A percentile compares a stretch with the other conserved stretches of the same genome.
Conservation (phyloP, 2,797 vertebrate genomes). For the Myotis findleyi region DNA sequence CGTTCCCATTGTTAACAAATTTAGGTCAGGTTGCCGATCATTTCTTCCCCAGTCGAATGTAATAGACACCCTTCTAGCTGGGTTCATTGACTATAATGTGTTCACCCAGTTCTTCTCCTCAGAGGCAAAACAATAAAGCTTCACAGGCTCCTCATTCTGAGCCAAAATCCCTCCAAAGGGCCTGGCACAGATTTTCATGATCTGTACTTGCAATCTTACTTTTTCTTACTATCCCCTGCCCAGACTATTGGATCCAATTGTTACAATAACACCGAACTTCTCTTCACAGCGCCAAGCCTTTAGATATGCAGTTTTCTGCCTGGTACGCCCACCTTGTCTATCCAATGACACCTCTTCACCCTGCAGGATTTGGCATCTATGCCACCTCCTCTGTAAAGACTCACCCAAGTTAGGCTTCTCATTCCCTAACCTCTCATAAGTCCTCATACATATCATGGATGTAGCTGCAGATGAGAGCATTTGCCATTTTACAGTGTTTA, state of each 20-base stretch:
- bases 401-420: background rate
- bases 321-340: background rate
- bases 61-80: background rate
- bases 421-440: background rate
- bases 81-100: background rate
- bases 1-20: background rate
- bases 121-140: constrained; percentile 6
- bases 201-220: background rate
- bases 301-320: background rate
- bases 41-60: background rate
- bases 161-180: background rate
- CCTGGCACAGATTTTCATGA: background rate
- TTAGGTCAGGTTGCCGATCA: background rate
- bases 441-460: background rate
- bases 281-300: background rate
- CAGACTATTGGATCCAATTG: background rate
- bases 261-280: background rate
- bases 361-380: background rate
- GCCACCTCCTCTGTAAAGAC: background rate
- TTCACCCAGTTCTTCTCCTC: background rate
- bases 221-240: background rate
- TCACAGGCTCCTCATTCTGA: background rate
- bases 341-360: background rate
- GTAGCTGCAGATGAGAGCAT: background rate
- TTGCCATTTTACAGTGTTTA: background rate